Evolutionary conservation across 2,797 vertebrate genomes (phyloP).

Genomic region (Somateria mollissima): DNA sequence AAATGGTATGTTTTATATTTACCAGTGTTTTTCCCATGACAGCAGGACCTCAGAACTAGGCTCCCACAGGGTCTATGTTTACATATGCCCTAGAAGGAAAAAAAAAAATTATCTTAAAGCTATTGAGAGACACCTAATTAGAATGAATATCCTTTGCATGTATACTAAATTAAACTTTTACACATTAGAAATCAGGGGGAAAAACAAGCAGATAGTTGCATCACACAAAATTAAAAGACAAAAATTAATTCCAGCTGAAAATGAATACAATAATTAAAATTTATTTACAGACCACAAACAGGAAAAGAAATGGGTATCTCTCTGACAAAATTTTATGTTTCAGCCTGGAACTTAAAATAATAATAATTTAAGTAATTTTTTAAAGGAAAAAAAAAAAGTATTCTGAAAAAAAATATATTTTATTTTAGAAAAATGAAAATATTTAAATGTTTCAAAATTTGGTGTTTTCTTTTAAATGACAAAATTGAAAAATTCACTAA

Average conservation of each 20-base stretch:
- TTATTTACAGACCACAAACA: neutral
- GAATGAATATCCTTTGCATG: neutral
- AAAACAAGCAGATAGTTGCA: neutral
- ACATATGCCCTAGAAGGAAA: neutral
- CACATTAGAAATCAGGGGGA: neutral
- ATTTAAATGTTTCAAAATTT: neutral
- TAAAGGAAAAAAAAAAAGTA: neutral
- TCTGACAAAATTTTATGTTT: neutral
- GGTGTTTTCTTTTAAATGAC: neutral
- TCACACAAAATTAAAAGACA: accelerated
- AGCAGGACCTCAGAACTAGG: neutral
- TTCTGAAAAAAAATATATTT: neutral
- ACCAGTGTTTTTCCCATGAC: neutral
- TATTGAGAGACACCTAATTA: constrained; percentile 2
- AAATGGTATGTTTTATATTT: neutral
- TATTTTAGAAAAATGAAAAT: neutral
- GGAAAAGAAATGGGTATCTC: neutral
- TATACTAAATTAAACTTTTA: neutral
- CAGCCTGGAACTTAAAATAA: neutral
- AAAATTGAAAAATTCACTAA: neutral
- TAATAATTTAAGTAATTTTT: neutral
- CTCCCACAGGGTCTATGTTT: neutral
- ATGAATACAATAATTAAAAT: neutral
- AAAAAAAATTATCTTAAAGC: neutral
- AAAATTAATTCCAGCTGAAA: neutral